Evolutionary conservation across 2,113 vertebrate species (phyloP).

Genomic region (Ochotona curzoniae): DNA sequence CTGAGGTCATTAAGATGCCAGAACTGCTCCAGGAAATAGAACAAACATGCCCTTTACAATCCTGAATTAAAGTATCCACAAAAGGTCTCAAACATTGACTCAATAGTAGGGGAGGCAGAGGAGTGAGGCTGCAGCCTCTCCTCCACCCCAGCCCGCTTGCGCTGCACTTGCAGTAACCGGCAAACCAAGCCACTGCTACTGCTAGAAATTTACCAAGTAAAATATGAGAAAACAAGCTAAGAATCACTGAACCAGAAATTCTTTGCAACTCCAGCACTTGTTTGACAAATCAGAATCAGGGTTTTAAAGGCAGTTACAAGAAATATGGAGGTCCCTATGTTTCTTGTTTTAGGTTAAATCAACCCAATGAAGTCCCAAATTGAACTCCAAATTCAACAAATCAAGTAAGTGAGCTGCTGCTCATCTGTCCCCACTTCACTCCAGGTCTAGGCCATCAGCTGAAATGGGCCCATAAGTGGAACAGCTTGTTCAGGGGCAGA

Average conservation of each 20-base stretch:
- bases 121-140: not conserved
- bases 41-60: conserved; percentile 63
- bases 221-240: not conserved
- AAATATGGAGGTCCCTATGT: conserved; percentile 19
- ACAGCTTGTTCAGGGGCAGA: not conserved
- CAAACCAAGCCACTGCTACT: not conserved
- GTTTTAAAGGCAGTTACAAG: not conserved
- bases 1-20: conserved; percentile 67
- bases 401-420: not conserved
- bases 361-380: conserved; percentile 28
- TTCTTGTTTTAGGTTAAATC: not conserved
- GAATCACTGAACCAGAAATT: not conserved
- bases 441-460: not conserved
- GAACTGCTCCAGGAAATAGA: conserved; percentile 47
- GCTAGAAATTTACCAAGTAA: conserved; percentile 36
- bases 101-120: not conserved
- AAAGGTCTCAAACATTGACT: conserved; percentile 64
- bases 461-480: not conserved
- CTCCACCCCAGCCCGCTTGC: not conserved
- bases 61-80: conserved; percentile 50
- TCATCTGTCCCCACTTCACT: not conserved
- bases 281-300: conserved; percentile 50
- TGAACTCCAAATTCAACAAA: conserved; percentile 37
- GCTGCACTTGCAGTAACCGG: not conserved
- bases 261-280: not conserved